Evolutionary conservation across 1,140 invertebrate genomes (phyloP).

Genomic region (Bicyclus anynana): DNA sequence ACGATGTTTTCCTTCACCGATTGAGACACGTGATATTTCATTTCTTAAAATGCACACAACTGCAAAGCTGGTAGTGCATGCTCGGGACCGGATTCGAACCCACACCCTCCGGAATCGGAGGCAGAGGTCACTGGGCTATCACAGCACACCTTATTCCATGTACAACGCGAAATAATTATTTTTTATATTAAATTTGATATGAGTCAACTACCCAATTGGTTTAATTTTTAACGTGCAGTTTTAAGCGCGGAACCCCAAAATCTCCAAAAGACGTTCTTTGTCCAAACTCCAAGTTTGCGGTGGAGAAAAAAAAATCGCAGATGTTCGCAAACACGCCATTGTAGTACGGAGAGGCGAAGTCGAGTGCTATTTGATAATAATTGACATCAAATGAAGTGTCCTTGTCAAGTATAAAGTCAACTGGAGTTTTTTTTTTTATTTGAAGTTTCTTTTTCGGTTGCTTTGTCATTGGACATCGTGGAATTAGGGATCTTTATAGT

Average conservation of each 20-base stretch:
- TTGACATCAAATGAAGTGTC: conserved; percentile 29
- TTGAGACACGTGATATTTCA: too few species aligned
- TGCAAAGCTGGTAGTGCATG: too few species aligned
- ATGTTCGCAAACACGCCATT: conserved; percentile 19
- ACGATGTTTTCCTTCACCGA: too few species aligned
- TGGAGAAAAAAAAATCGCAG: conserved; percentile 4
- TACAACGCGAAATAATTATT: too few species aligned
- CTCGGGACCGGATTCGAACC: too few species aligned
- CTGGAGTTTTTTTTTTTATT: not conserved
- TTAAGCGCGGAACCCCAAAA: not conserved
- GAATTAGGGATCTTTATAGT: not conserved
- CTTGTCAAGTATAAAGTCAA: conserved; percentile 11
- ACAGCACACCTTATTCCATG: too few species aligned
- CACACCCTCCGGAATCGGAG: too few species aligned
- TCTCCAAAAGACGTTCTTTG: not conserved
- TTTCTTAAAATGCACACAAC: too few species aligned
- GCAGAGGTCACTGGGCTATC: too few species aligned
- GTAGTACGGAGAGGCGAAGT: conserved; percentile 14
- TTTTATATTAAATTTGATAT: too few species aligned
- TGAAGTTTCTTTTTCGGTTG: not conserved
- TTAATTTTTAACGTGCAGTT: too few species aligned
- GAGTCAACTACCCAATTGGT: too few species aligned
- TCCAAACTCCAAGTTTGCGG: not conserved
- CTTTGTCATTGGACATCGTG: not conserved
- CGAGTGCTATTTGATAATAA: conserved; percentile 24